Base-by-base conservation (phyloP, 2,888 invertebrate species). In the Nymphalis c-album region DNA sequence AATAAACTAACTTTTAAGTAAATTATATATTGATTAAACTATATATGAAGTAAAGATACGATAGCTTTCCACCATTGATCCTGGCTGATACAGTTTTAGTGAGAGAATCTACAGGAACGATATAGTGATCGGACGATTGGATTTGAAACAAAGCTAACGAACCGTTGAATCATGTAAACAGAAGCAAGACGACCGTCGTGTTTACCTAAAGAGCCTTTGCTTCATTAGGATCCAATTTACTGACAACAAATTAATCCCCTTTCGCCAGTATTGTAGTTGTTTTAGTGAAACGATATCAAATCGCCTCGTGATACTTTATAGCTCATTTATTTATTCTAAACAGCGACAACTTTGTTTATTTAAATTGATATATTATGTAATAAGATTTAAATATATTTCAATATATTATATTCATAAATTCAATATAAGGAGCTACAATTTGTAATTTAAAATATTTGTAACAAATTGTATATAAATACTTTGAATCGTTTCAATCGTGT, bases 221-320 rank as follows among this genome's bases (percentile, higher is more conserved):
- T 92, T 92, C 91, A 92, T 92, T 91, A 92, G 91, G 90, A 91
- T 92, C 89, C 90, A 91, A 91, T 91, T 91, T 87, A 86, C 90
- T 90, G 89, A 90, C 89, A 89, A 91, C 90, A 91, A 91, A 90
- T 91, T 90, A 90, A 91, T 88, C 86, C 85, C 82, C 83, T 85
- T 87, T 82, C 71, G 68, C 71, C 71, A 70, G 71, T 77, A 75
- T 75, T 76, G 73, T 76, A 76, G 66, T 74, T 71, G 66, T 66
- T 71, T 68, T 60, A 70, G 51, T 58, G 51, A 67, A 67, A 69
- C 57, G 66, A 69, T 71, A 69, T 71, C 63, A 47, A 67, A 70
- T 68, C 67, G 64, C 63, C 60, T 60, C 62, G 46, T 63, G 69
- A 70, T 66, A 68, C 69, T 31, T 63, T 68, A 65, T 63, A 62